Percentiles rank a stretch among this genome's conserved stretches.
Evolutionary conservation across 2,888 invertebrate species (phyloP).

Genomic region (Ophion ellenae): DNA sequence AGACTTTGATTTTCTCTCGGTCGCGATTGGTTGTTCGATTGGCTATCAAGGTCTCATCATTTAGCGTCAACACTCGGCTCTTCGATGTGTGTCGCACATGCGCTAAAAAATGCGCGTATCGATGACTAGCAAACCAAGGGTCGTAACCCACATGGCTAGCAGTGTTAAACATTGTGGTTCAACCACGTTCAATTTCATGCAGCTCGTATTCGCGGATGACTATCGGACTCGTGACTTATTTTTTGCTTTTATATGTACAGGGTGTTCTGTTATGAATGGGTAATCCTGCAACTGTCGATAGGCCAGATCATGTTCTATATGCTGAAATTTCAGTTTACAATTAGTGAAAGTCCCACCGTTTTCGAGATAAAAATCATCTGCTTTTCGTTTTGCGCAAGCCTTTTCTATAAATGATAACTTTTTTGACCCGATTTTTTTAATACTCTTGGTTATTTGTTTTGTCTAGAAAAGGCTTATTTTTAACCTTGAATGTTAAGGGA

Average conservation of each 20-base stretch:
- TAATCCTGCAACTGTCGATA: too few relatives aligned
- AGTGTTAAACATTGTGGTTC: slow-evolving; percentile 18
- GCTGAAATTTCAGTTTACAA: too few relatives aligned
- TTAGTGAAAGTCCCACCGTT: too few relatives aligned
- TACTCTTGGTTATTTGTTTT: too few relatives aligned
- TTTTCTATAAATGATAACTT: too few relatives aligned
- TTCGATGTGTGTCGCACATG: slow-evolving; percentile 38
- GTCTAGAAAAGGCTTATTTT: too few relatives aligned
- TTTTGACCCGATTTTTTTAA: too few relatives aligned
- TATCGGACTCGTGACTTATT: not conserved
- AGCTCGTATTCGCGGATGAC: not conserved
- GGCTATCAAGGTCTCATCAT: slow-evolving; percentile 80
- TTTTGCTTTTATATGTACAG: not conserved
- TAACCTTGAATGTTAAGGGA: too few relatives aligned
- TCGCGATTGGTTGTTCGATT: slow-evolving; percentile 71
- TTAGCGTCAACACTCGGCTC: slow-evolving; percentile 71
- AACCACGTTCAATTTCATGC: not conserved
- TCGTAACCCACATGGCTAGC: slow-evolving; percentile 29
- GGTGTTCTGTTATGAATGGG: not conserved
- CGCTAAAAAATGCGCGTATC: slow-evolving; percentile 33
- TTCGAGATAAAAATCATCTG: too few relatives aligned
- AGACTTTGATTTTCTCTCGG: slow-evolving; percentile 58
- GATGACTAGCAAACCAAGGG: slow-evolving; percentile 16
- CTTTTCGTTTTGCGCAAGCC: too few relatives aligned
- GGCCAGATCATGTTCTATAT: too few relatives aligned